Evolutionary conservation across 2,113 vertebrate species (phyloP), one percentile per base, ranked within the genome.

Genomic region (Cacatua alba): DNA sequence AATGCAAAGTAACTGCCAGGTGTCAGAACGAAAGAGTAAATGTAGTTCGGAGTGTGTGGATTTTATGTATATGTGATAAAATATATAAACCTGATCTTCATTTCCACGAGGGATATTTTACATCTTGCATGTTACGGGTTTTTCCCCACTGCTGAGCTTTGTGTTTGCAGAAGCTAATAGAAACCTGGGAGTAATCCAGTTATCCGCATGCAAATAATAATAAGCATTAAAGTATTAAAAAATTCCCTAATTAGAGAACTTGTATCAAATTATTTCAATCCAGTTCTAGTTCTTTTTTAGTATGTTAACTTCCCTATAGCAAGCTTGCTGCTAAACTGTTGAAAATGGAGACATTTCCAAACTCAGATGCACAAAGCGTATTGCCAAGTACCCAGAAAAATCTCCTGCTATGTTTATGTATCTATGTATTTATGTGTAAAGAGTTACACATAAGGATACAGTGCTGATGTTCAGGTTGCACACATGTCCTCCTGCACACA

Each of bases 301-400:
- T 69, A 16, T 70, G 15, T 64, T 72, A 57, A 76, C 41, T 91
- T 94, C 72, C 74, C n/a, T 80, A 9, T 35, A 65, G 62, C 52
- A 79, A 76, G 26, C 41, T 84, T 92, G 57, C 65, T 13, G 11
- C 52, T 85, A 53, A 74, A 52, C 14, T 35, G 16, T 64, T 78
- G 77, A 23, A 91, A 84, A 55, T 17, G 43, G 28, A 89, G 41
- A 12, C 25, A 23, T 78, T 94, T 94, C 70, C 75, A 91, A 94
- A 53, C 86, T 96, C 91, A 82, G 96, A 94, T 96, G 88, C 80
- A 91, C 92, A 93, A 92, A 96, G 72, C 18, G 26, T 84, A 28
- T 79, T 91, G 74, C 52, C 78, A 89, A 65, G 70, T 46, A 59
- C 16, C 11, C 57, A 14, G 31, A 55, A 92, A 64, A 85, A 35